Evolutionary conservation across 2,888 invertebrate genomes (phyloP).

Genomic region (Rhagophthalmus giganteus): DNA sequence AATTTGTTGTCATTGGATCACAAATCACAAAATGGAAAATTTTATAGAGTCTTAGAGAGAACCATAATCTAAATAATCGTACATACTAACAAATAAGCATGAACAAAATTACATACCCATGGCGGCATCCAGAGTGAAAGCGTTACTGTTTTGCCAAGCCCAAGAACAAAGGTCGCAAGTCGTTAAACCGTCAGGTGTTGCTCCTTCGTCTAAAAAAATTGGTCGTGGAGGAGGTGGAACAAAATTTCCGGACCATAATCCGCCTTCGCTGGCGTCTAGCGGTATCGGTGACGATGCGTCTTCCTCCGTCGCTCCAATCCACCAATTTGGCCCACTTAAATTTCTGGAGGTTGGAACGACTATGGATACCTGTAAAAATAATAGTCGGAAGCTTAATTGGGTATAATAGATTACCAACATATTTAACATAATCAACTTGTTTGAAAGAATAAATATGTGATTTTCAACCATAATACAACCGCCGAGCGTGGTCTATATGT

Average conservation of each 20-base stretch:
- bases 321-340: conserved; percentile 36
- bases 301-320: conserved; percentile 38
- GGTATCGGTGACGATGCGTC: conserved; percentile 39
- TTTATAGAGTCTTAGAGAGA: too few species aligned
- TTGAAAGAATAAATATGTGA: too few species aligned
- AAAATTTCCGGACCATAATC: conserved; percentile 57
- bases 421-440: too few species aligned
- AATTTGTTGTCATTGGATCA: too few species aligned
- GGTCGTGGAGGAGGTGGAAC: conserved; percentile 71
- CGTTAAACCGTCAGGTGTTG: conserved; percentile 68
- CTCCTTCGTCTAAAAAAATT: conserved; percentile 65
- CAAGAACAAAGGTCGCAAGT: conserved; percentile 75
- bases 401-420: too few species aligned
- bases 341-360: conserved; percentile 27
- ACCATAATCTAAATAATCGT: too few species aligned
- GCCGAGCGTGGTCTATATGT: too few species aligned
- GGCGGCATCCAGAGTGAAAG: conserved; percentile 60
- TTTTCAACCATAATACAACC: too few species aligned
- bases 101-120: conserved; percentile 57
- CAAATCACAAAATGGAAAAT: too few species aligned
- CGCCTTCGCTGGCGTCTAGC: conserved; percentile 49
- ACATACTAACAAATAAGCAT: background rate
- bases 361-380: conserved; percentile 15
- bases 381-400: too few species aligned
- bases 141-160: conserved; percentile 63